These are phyloP conservation scores for Punctoribates punctum DNA, from an alignment of 2,888 invertebrate species.

Conservation along the genomic window DNA sequence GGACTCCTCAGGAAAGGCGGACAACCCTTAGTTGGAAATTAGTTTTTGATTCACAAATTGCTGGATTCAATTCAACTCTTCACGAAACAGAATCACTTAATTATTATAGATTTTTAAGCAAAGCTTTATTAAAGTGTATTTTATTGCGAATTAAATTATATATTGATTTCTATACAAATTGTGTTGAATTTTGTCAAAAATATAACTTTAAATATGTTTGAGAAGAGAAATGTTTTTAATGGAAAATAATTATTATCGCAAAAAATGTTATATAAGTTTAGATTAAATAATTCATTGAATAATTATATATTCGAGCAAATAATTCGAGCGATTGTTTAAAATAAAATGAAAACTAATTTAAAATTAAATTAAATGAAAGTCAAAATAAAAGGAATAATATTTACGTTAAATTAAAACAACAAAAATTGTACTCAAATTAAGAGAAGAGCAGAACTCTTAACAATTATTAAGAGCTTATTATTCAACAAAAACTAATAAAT, in stretches of 20 bases:
- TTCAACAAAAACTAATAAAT: neutral
- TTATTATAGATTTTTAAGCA: too few species aligned
- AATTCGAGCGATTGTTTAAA: neutral
- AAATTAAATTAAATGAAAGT: neutral
- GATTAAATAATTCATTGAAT: neutral
- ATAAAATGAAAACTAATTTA: neutral
- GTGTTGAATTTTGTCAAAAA: neutral
- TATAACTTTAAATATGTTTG: constrained; percentile 2
- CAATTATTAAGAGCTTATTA: neutral
- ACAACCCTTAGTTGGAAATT: too few species aligned
- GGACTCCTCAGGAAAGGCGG: too few species aligned
- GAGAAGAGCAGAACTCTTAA: neutral
- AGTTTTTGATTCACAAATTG: too few species aligned
- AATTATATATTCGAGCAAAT: neutral
- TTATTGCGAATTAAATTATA: neutral
- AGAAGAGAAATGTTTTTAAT: neutral
- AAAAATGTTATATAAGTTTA: neutral
- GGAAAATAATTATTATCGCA: neutral
- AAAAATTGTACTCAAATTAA: neutral
- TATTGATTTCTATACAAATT: neutral
- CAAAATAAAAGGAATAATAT: neutral
- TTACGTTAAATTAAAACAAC: neutral
- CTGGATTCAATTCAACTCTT: too few species aligned
- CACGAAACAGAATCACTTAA: too few species aligned
- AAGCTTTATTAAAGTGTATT: neutral